Evolutionary conservation across 2,888 invertebrate genomes (phyloP), one percentile per base, ranked within the genome.

Genomic region (Ichneumon xanthorius): DNA sequence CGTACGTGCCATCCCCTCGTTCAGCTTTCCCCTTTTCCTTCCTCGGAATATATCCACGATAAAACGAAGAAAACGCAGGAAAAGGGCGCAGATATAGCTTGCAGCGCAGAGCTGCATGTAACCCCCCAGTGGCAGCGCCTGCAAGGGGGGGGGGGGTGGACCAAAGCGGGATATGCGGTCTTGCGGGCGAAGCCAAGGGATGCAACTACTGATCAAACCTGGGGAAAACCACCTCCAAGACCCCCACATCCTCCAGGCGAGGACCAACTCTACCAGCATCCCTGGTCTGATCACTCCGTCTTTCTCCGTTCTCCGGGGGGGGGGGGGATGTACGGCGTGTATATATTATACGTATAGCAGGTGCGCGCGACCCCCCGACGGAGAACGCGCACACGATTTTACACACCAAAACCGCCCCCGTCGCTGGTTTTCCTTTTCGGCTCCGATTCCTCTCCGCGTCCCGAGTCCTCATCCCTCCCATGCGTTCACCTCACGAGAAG

Each of bases 131-230:
- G 68, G 75, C 58, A 73, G 80, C 37, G 45, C 30, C 63, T 30
- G 30, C n/a, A 33, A 30, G 63, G 53, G 48, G 73, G 37, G 63
- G 16, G 85, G 37, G 55, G 77, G 61, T 65, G 65, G 50, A 58
- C 45, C 45, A 40, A 86, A 71, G 79, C 77, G 77, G 55, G 76
- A 82, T 58, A 26, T 14, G 79, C 78, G 81, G 82, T 83, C 80
- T 83, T 73, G 83, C 78, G 55, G 73, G 78, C 71, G 58, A 77
- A 77, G 83, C 53, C 76, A 81, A 71, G 72, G 90, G 89, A 91
- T 90, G 89, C 89, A 89, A 73, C 61, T 76, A 86, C 22, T 58
- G 22, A 22, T 79, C 77, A 80, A 83, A 84, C 86, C 68, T 79
- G 75, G 82, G 81, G 85, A 85, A 86, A 85, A 86, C 81, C 76